These are phyloP conservation scores for Hyla sarda DNA, from an alignment of 2,113 vertebrate species.

Conservation along the genomic window DNA sequence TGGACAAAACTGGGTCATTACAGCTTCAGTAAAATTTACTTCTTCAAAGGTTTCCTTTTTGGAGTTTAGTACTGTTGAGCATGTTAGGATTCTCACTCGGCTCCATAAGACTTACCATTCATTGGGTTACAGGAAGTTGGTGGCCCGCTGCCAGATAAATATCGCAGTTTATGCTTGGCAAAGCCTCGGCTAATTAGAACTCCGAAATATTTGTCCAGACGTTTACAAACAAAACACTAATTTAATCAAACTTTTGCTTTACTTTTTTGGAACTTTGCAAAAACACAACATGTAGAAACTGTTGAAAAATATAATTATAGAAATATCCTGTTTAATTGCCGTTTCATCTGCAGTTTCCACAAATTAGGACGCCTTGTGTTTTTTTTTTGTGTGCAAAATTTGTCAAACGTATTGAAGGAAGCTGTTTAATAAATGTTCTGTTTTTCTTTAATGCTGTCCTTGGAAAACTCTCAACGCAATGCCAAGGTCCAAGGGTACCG, in stretches of 20 bases:
- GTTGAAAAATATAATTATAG: conserved; percentile 9
- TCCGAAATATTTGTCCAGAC: conserved; percentile 74
- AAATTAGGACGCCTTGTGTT: conserved; percentile 3
- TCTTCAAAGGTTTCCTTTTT: conserved; percentile 8
- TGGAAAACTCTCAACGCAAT: conserved; percentile 23
- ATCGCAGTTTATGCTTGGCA: conserved; percentile 77
- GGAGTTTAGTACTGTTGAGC: neutral
- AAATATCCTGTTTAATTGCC: conserved; percentile 3
- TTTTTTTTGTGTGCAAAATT: neutral
- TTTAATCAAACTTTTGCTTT: conserved; percentile 61
- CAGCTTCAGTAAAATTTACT: neutral
- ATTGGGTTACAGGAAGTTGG: conserved; percentile 67
- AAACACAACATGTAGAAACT: conserved; percentile 5
- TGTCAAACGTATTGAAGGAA: conserved; percentile 51
- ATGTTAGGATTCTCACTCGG: conserved; percentile 60
- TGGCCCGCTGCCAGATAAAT: conserved; percentile 75
- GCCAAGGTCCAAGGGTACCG: neutral
- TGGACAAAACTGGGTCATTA: too few species aligned
- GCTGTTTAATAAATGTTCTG: conserved; percentile 46
- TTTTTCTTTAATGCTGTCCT: conserved; percentile 32
- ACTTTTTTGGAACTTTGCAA: conserved; percentile 7
- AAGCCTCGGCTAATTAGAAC: conserved; percentile 77
- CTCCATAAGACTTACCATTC: conserved; percentile 75
- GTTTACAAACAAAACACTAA: conserved; percentile 61
- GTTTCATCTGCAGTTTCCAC: conserved; percentile 9